Conservation (phyloP, 1,140 invertebrate species). For the Drosophila albomicans region DNA sequence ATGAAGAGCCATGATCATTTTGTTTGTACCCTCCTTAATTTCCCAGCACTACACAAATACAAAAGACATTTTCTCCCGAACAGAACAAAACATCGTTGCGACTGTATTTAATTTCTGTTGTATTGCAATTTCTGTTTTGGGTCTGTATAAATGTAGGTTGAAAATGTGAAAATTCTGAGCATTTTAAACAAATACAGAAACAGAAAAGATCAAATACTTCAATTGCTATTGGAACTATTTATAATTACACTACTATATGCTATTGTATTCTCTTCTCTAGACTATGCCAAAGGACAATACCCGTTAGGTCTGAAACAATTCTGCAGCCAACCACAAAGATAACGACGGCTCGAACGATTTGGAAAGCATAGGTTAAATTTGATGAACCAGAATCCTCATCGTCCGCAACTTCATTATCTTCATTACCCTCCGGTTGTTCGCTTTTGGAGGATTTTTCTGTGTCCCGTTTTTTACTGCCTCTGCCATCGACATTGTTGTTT, state of each 20-base stretch:
- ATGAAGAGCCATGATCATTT: too few relatives aligned
- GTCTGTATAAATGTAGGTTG: too few relatives aligned
- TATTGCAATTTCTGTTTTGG: too few relatives aligned
- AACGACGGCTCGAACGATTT: conserved; percentile 13
- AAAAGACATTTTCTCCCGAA: too few relatives aligned
- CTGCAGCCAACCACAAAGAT: conserved; percentile 29
- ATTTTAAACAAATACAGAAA: background rate
- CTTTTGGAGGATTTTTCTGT: background rate
- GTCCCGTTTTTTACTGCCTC: background rate
- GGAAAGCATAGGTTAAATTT: background rate
- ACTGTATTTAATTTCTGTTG: too few relatives aligned
- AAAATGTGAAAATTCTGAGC: too few relatives aligned
- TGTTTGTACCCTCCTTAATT: too few relatives aligned
- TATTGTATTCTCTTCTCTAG: conserved; percentile 12
- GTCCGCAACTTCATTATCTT: background rate
- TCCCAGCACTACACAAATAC: too few relatives aligned
- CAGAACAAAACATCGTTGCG: too few relatives aligned
- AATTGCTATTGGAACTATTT: background rate
- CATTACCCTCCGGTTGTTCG: too few relatives aligned
- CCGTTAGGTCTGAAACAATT: conserved; percentile 22
- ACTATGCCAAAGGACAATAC: background rate
- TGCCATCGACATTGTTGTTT: too few relatives aligned
- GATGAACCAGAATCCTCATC: background rate
- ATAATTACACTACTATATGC: background rate
- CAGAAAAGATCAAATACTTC: background rate